These are phyloP conservation scores for Acanthaster planci DNA, from an alignment of 35 echinoderm and acorn worm genomes.

Conservation along the genomic window DNA sequence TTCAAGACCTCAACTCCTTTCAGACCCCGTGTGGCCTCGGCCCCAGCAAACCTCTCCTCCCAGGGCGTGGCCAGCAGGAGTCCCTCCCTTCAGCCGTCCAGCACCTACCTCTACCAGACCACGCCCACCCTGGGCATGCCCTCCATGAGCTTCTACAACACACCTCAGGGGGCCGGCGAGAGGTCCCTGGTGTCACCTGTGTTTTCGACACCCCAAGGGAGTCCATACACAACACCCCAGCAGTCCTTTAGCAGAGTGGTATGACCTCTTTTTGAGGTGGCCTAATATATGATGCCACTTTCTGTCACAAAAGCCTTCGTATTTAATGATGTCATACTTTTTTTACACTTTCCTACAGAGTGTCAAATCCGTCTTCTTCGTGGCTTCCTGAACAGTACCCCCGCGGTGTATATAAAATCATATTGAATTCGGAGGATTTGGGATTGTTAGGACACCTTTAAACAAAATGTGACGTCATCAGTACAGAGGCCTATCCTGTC, in stretches of 20 bases:
- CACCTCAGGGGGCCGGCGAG: conserved; percentile 12
- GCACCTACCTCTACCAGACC: conserved; percentile 71
- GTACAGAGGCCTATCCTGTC: too few relatives aligned
- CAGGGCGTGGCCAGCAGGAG: conserved; percentile 20
- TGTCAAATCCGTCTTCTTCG: too few relatives aligned
- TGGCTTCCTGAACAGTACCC: too few relatives aligned
- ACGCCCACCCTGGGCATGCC: conserved; percentile 35
- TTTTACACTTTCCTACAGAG: too few relatives aligned
- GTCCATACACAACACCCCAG: conserved; percentile 36
- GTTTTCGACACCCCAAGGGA: conserved; percentile 65
- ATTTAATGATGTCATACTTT: too few relatives aligned
- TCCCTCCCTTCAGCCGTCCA: conserved; percentile 68
- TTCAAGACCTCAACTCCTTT: conserved; percentile 64
- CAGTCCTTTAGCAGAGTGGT: conserved; percentile 46
- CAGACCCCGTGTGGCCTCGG: conserved; percentile 55
- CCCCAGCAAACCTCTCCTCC: conserved; percentile 61
- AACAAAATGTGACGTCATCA: too few relatives aligned
- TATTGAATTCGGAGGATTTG: too few relatives aligned
- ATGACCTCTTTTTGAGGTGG: background rate
- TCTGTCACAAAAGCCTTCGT: too few relatives aligned
- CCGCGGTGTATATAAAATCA: too few relatives aligned
- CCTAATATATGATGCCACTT: too few relatives aligned
- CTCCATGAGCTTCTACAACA: conserved; percentile 11
- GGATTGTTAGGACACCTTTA: too few relatives aligned
- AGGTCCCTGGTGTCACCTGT: conserved; percentile 54